Conservation (phyloP, 2,888 invertebrate genomes). For the Lasioglossum figueresi region DNA sequence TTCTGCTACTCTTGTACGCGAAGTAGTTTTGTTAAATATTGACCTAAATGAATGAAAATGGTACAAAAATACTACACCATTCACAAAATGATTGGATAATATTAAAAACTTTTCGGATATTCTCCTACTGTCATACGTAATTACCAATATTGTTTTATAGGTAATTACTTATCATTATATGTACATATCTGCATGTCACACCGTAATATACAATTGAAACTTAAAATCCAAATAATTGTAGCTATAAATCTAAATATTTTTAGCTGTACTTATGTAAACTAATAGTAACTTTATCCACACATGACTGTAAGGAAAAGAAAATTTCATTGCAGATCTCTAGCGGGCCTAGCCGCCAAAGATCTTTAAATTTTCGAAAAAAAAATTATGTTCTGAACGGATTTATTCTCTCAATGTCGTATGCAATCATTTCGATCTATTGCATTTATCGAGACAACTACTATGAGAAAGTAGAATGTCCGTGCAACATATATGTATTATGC, state of each 20-base stretch:
- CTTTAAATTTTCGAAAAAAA: conserved; percentile 4
- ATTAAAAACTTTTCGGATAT: conserved; percentile 29
- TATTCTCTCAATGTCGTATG: conserved; percentile 11
- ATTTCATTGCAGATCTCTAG: neutral
- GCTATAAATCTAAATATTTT: conserved; percentile 44
- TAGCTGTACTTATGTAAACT: conserved; percentile 42
- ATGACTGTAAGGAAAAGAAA: neutral
- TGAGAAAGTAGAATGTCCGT: conserved; percentile 13
- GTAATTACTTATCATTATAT: conserved; percentile 40
- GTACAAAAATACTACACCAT: conserved; percentile 23
- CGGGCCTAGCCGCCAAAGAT: too few relatives aligned
- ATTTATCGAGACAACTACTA: conserved; percentile 26
- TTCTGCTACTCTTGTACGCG: conserved; percentile 34
- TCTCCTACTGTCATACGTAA: conserved; percentile 41
- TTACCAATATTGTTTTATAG: conserved; percentile 41
- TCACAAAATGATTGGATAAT: conserved; percentile 25
- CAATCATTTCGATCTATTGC: conserved; percentile 25
- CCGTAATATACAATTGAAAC: conserved; percentile 42
- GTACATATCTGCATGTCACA: conserved; percentile 52
- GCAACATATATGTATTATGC: conserved; percentile 21
- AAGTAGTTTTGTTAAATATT: conserved; percentile 33
- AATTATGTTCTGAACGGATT: conserved; percentile 15
- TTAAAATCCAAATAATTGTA: conserved; percentile 41
- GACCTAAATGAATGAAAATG: conserved; percentile 22
- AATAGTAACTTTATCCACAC: conserved; percentile 3